Conservation (phyloP, 2,888 invertebrate species). For the Tineola bisselliella region DNA sequence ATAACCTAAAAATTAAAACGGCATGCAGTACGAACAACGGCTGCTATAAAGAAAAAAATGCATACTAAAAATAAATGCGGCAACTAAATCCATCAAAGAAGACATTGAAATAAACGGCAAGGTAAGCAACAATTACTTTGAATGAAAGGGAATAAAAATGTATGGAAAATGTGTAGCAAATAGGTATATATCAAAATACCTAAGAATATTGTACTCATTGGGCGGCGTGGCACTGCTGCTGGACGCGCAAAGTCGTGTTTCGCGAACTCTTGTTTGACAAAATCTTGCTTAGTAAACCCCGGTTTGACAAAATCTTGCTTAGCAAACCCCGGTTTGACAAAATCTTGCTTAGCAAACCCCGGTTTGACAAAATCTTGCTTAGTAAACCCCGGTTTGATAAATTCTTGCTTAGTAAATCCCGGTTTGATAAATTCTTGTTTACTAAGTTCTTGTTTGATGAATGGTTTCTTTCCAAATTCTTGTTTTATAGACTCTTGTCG, state of each 20-base stretch:
- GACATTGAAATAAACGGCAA: conserved; percentile 2
- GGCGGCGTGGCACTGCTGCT: not conserved
- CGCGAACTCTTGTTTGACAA: not conserved
- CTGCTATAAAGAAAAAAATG: not conserved
- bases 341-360: no score
- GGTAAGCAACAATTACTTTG: not conserved
- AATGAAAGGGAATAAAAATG: not conserved
- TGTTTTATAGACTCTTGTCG: not conserved
- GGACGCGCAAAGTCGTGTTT: not conserved
- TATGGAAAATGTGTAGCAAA: not conserved
- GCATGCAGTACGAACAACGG: conserved; percentile 4
- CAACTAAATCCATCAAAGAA: conserved; percentile 1
- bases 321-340: no score
- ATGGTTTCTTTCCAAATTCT: not conserved
- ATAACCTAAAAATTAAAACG: not conserved
- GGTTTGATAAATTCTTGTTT: no score
- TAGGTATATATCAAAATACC: conserved; percentile 5
- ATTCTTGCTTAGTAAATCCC: not conserved
- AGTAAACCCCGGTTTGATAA: not conserved
- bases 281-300: no score
- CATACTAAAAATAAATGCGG: conserved; percentile 3
- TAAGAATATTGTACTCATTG: conserved; percentile 6
- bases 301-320: no score
- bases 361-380: no score
- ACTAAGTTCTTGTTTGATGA: no score